phyloP scores from a whole-genome alignment of 2,888 invertebrate species.

The Axea sp. region DNA sequence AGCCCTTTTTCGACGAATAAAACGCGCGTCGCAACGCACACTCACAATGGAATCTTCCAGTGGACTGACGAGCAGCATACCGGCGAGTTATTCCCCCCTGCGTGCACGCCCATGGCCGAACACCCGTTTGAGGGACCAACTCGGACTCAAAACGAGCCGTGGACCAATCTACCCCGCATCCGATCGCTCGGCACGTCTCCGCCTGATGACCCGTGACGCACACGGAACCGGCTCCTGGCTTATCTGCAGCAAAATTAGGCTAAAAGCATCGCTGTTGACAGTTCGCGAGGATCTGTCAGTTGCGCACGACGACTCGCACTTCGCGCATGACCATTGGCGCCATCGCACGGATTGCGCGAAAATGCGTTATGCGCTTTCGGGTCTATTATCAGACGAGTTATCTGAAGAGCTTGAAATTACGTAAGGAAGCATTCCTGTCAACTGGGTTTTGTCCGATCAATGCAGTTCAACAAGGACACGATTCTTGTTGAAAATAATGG shows the following conservation, averaged over 20 bases:
- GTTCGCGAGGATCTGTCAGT: conserved; percentile 63
- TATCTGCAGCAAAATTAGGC: conserved; percentile 69
- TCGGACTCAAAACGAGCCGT: conserved; percentile 3
- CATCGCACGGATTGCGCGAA: conserved; percentile 16
- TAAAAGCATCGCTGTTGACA: conserved; percentile 73
- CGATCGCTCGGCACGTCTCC: conserved; percentile 1
- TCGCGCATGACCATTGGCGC: conserved; percentile 8
- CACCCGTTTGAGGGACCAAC: conserved; percentile 47
- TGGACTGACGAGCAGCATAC: conserved; percentile 74
- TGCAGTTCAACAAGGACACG: too few species aligned
- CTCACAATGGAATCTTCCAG: conserved; percentile 79
- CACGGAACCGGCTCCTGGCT: conserved; percentile 52
- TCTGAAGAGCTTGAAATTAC: too few species aligned
- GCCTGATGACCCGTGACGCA: not conserved
- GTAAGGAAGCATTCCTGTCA: too few species aligned
- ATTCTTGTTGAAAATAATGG: too few species aligned
- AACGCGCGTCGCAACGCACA: conserved; percentile 74
- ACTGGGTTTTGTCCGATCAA: too few species aligned
- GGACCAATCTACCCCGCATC: not conserved
- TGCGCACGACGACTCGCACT: conserved; percentile 14
- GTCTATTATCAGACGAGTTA: not conserved
- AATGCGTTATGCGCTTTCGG: not conserved
- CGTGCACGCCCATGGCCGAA: conserved; percentile 75
- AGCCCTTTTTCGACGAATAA: conserved; percentile 43
- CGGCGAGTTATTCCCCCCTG: conserved; percentile 77